Conservation (phyloP, 2,797 vertebrate species). For the Natrix natrix region DNA sequence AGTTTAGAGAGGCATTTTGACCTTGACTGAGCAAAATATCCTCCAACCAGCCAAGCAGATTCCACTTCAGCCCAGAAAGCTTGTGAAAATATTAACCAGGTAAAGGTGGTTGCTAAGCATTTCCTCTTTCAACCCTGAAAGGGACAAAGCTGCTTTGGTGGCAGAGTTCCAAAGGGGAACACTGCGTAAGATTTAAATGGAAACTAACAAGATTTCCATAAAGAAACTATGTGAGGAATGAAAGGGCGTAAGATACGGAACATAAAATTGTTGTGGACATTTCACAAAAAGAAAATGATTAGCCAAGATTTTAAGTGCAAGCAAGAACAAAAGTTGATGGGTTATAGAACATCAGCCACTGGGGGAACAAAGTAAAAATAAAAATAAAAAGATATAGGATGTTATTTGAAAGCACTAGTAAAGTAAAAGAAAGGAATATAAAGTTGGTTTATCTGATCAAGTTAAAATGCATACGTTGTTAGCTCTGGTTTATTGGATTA, state of each 20-base stretch:
- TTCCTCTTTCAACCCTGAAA: not conserved
- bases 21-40: not conserved
- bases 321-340: not conserved
- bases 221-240: not conserved
- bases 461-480: not conserved
- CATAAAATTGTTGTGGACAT: not conserved
- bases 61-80: not conserved
- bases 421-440: not conserved
- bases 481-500: not conserved
- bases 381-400: not conserved
- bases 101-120: slow-evolving; percentile 18
- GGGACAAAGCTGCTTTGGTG: not conserved
- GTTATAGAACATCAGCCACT: not conserved
- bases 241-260: not conserved
- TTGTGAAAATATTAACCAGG: slow-evolving; percentile 27
- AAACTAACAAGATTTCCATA: not conserved
- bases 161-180: not conserved
- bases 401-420: not conserved
- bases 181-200: not conserved
- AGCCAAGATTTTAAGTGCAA: not conserved
- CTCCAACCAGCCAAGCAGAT: not conserved
- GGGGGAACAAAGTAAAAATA: not conserved
- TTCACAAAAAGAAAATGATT: not conserved
- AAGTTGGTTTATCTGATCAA: not conserved
- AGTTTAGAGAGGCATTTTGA: not conserved